Percentiles rank a stretch among this genome's conserved stretches.
Evolutionary conservation across 2,113 vertebrate genomes (phyloP).

Genomic region (Lates calcarifer): DNA sequence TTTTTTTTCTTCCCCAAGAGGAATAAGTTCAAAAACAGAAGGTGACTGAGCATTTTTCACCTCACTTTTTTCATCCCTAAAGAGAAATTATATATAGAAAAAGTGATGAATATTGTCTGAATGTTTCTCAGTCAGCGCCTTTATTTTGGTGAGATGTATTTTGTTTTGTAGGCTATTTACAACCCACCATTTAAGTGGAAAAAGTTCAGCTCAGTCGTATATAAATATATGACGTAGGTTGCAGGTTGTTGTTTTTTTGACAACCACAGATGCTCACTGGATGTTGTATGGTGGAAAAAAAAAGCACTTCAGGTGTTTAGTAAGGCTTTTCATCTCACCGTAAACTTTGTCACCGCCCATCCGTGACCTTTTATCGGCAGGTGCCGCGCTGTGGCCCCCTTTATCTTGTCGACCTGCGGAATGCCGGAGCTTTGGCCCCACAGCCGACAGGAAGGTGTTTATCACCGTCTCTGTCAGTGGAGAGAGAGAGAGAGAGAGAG

Average conservation of each 20-base stretch:
- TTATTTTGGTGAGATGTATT: background rate
- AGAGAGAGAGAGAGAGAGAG: conserved; percentile 13
- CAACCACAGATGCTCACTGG: background rate
- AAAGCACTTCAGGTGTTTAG: background rate
- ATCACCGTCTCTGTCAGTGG: conserved; percentile 61
- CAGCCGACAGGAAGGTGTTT: conserved; percentile 56
- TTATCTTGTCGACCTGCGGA: conserved; percentile 46
- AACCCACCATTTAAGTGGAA: background rate
- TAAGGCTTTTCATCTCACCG: conserved; percentile 31
- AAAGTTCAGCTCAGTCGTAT: background rate
- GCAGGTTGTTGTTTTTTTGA: background rate
- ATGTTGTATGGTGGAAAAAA: background rate
- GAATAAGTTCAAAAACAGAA: background rate
- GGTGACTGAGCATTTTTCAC: background rate
- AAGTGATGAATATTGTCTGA: no score
- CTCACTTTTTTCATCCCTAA: background rate
- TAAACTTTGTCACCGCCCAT: conserved; percentile 32
- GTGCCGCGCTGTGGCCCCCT: conserved; percentile 33
- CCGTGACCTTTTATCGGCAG: conserved; percentile 44
- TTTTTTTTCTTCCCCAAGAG: no score
- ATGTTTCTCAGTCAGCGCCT: background rate
- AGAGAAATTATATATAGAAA: background rate
- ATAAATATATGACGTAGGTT: background rate
- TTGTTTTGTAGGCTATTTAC: background rate
- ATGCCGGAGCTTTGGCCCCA: conserved; percentile 45